Conservation (phyloP, 2,113 vertebrate species). For the Hypanus sabinus region DNA sequence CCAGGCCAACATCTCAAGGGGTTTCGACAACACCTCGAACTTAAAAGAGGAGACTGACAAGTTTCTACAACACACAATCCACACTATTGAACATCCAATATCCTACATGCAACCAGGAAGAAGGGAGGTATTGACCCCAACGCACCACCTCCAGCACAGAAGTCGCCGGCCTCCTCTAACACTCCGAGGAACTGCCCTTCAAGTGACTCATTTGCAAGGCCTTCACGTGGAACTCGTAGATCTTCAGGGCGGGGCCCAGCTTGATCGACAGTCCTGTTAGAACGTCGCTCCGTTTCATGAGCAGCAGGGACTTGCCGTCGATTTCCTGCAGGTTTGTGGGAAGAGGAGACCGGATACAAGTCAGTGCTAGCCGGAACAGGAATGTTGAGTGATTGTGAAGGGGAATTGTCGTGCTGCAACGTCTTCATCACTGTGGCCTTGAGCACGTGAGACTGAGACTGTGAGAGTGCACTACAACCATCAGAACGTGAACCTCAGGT, state of each 20-base stretch:
- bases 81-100: neutral
- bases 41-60: neutral
- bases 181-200: conserved; percentile 82
- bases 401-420: too few species aligned
- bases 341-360: conserved; percentile 36
- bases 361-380: neutral
- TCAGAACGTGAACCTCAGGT: too few species aligned
- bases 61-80: neutral
- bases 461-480: too few species aligned
- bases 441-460: too few species aligned
- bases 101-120: neutral
- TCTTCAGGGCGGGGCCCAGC: conserved; percentile 94
- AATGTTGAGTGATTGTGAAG: too few species aligned
- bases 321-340: conserved; percentile 79
- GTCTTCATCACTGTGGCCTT: too few species aligned
- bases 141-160: neutral
- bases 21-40: neutral
- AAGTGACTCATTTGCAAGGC: conserved; percentile 92
- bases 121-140: neutral
- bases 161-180: neutral
- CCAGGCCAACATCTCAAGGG: neutral
- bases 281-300: conserved; percentile 97
- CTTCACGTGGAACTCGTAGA: conserved; percentile 97
- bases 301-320: conserved; percentile 91
- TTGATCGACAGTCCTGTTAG: conserved; percentile 96